phyloP scores from a whole-genome alignment of 37 sponge, comb jelly and placozoan genomes.

The Oscarella lobularis region DNA sequence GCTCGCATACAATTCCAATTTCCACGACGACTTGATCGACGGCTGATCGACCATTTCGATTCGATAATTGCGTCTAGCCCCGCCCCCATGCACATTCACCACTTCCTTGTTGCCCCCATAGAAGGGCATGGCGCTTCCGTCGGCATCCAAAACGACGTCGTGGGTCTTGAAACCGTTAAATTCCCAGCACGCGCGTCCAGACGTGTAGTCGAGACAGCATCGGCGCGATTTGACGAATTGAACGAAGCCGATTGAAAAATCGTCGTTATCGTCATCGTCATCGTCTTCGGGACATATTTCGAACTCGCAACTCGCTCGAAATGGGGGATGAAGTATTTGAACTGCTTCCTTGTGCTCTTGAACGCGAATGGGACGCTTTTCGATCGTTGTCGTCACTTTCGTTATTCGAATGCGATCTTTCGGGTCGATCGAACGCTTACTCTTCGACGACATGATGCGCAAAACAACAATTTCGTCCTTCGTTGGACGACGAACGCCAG shows the following conservation, averaged over 20 bases:
- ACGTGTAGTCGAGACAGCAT: background rate
- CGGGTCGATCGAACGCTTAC: no score
- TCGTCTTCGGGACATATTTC: no score
- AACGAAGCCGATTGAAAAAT: background rate
- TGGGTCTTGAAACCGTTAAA: background rate
- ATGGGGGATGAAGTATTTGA: background rate
- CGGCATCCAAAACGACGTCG: background rate
- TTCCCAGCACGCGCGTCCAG: background rate
- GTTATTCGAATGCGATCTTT: no score
- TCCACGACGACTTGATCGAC: background rate
- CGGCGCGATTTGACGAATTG: background rate
- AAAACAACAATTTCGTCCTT: no score
- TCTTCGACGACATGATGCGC: no score
- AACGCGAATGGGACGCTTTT: background rate
- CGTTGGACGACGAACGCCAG: no score
- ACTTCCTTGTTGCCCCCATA: background rate
- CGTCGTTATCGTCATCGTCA: background rate
- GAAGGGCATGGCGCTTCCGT: background rate
- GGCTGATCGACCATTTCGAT: constrained; percentile 1
- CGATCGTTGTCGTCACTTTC: no score
- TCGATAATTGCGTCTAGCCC: no score
- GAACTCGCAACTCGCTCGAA: background rate
- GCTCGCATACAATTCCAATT: background rate
- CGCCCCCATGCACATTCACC: background rate
- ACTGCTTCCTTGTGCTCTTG: background rate